Conservation (phyloP, 2,888 invertebrate species). For the Catocala fraxini region DNA sequence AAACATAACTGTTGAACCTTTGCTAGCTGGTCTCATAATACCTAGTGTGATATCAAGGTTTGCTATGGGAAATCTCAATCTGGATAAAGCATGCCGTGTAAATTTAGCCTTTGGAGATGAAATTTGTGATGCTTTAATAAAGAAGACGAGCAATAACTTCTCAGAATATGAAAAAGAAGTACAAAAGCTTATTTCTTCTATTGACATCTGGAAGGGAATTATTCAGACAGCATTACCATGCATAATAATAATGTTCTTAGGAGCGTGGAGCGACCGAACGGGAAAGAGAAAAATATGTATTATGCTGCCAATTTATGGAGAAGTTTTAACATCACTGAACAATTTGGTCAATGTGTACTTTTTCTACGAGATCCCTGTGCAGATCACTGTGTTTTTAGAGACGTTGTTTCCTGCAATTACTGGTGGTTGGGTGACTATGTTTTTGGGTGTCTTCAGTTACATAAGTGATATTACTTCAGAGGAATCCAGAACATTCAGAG, state of each 20-base stretch:
- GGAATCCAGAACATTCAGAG: slow-evolving; percentile 87
- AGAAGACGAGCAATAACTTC: slow-evolving; percentile 82
- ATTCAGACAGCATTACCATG: slow-evolving; percentile 87
- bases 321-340: slow-evolving; percentile 81
- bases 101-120: slow-evolving; percentile 72
- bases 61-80: slow-evolving; percentile 87
- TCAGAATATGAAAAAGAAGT: slow-evolving; percentile 89
- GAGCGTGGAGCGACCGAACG: slow-evolving; percentile 89
- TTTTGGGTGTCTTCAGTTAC: slow-evolving; percentile 88
- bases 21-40: slow-evolving; percentile 91
- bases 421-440: slow-evolving; percentile 88
- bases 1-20: slow-evolving; percentile 91
- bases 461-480: slow-evolving; percentile 88
- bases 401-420: slow-evolving; percentile 84
- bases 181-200: slow-evolving; percentile 86
- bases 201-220: slow-evolving; percentile 87
- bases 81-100: slow-evolving; percentile 82
- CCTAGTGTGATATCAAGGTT: slow-evolving; percentile 90
- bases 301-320: slow-evolving; percentile 86
- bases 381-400: slow-evolving; percentile 85
- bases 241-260: slow-evolving; percentile 87
- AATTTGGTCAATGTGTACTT: slow-evolving; percentile 87
- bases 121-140: slow-evolving; percentile 74
- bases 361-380: slow-evolving; percentile 87
- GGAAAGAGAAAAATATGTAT: slow-evolving; percentile 87